Base-by-base conservation (phyloP, 2,888 invertebrate species). In the Drosophila atripex region DNA sequence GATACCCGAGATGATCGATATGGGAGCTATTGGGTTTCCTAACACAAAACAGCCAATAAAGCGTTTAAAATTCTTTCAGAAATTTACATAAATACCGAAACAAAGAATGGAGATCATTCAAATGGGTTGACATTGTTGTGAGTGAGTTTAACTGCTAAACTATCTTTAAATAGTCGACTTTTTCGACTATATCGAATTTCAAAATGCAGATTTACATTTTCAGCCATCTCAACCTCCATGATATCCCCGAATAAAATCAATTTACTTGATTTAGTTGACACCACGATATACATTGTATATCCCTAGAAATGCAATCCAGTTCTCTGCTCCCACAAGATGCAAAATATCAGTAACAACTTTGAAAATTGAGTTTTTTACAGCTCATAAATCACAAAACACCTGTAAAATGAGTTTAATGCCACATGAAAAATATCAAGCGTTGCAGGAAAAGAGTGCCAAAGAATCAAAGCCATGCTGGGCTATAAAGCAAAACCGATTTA, bases 401-500 rank as follows among this genome's bases (percentile, higher is more conserved):
- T 82, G 82, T 82, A 82, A 80, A 86, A 71, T 71, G 51, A 72
- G 73, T 83, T 82, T 83, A 83, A 74, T 75, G 63, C 66, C 75
- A 63, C 58, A 65, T 65, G 54, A 55, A 63, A 50, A 61, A 65
- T 68, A 43, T 65, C 77, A 69, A 74, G 68, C 28, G 47, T 18
- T 4, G n/a, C 14, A 21, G 16, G 46, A 11, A 30, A 21, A 12
- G 23, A 43, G 28, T 39, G 54, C 21, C 4, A 41, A 11, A 28
- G 43, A n/a, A 39, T 14, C 49, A 41, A 55, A 39, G 46, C 45
- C 51, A 28, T 23, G 21, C 3, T 11, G 32, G 32, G 84, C 75
- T 58, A 82, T 86, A 86, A 86, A 75, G 73, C 63, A 77, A 61
- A 83, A 77, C 76, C 86, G 85, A 86, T 84, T 83, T 80, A 80